phyloP scores from a whole-genome alignment of 2,888 invertebrate genomes.

The Lysandra coridon region DNA sequence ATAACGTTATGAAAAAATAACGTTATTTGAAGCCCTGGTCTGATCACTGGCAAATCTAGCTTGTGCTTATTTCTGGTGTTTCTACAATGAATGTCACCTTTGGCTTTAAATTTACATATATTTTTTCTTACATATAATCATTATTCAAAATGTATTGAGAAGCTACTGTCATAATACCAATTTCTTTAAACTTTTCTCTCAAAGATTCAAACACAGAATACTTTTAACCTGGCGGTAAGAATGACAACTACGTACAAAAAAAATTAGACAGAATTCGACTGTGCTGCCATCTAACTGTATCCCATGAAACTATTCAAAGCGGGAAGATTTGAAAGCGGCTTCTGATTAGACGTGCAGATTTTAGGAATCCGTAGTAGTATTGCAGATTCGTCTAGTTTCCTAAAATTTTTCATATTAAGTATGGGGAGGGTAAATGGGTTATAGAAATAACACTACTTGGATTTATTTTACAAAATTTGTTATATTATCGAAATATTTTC shows the following conservation, averaged over 20 bases:
- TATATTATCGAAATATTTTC: neutral
- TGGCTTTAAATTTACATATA: too few relatives aligned
- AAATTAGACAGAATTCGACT: neutral
- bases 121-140: too few relatives aligned
- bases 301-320: neutral
- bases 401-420: neutral
- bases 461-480: neutral
- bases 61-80: too few relatives aligned
- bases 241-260: neutral
- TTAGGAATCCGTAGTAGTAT: neutral
- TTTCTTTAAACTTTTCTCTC: too few relatives aligned
- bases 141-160: too few relatives aligned
- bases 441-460: neutral
- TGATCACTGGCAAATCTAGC: too few relatives aligned
- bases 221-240: too few relatives aligned
- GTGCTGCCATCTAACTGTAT: neutral
- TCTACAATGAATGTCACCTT: too few relatives aligned
- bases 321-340: neutral
- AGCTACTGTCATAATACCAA: too few relatives aligned
- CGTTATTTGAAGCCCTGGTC: too few relatives aligned
- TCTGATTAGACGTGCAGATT: neutral
- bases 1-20: too few relatives aligned
- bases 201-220: too few relatives aligned
- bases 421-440: neutral
- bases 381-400: neutral